Base-by-base conservation (phyloP, 2,113 vertebrate genomes). In the Dendropsophus ebraccatus region DNA sequence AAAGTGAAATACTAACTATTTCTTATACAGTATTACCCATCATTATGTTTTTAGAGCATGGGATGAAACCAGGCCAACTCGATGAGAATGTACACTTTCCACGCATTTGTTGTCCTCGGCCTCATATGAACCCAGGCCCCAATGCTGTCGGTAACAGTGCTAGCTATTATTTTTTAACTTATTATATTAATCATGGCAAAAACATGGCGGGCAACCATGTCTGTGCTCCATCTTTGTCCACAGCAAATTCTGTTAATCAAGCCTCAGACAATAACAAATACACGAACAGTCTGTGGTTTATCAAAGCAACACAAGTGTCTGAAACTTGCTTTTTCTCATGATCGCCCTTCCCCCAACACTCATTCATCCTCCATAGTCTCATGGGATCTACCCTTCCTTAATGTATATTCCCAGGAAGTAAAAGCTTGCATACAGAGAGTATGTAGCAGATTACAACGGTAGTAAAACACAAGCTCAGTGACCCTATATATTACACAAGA, bases 241-340 rank as follows among this genome's bases (percentile, higher is more conserved):
- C 13, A 32, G 32, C 21, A 41, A n/a, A 79, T 60, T 54, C 32
- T 79, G 25, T 60, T 37, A 45, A 41, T 45, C 77, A 62, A n/a
- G 13, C 11, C 4, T 60, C 32, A 80, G 54, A 80, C 35, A 45
- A 45, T 16, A 28, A 75, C 35, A 75, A 49, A 76, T 50, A 14
- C 17, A 58, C 12, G 49, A 1, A 12, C 32, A n/a, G 52, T n/a
- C 77, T 41, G 77, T 25, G 54, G 35, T 80, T n/a, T 25, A 60
- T 60, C n/a, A 41, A 41, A 62, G 77, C 54, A 25, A 30, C 45
- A 30, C 79, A 67, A 81, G 65, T 67, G 37, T 81, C 47, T 30
- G 79, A 47, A 67, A 30, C 47, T 81, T 67, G 60, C 60, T 67
- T 81, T 41, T 50, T 47, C 60, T 47, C 79, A 81, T 82, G 60